These are phyloP conservation scores for Notechis scutatus DNA, from an alignment of 2,113 vertebrate genomes.

Conservation along the genomic window DNA sequence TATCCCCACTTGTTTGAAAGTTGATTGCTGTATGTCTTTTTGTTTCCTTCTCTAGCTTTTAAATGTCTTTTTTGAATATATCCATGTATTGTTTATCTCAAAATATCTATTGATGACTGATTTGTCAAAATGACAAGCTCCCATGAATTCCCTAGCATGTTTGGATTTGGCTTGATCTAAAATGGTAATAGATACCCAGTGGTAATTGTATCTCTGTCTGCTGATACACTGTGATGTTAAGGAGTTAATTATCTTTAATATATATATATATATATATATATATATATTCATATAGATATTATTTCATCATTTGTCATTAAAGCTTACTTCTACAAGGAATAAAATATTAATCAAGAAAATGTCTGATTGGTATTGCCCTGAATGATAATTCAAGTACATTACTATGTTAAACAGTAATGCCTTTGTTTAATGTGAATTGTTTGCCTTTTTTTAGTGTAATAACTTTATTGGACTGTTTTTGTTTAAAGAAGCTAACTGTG, in stretches of 20 bases:
- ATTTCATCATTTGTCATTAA: neutral
- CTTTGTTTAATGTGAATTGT: neutral
- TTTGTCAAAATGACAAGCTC: neutral
- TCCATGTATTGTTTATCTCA: neutral
- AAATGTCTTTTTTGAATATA: neutral
- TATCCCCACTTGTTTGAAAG: too few species aligned
- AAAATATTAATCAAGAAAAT: neutral
- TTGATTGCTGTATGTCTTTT: neutral
- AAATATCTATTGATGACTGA: neutral
- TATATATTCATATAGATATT: neutral
- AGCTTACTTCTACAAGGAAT: neutral
- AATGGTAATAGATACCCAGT: neutral
- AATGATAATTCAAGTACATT: neutral
- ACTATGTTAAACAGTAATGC: neutral
- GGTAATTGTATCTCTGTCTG: neutral
- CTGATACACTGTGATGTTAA: neutral
- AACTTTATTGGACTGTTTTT: slow-evolving; percentile 1
- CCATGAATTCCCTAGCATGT: neutral
- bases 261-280: neutral
- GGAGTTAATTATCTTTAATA: neutral
- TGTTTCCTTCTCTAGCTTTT: neutral
- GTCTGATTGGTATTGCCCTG: neutral
- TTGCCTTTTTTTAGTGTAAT: neutral
- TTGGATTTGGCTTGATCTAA: neutral
- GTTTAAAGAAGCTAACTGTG: neutral